Percentiles rank a stretch among this genome's conserved stretches.
Evolutionary conservation across 2,797 vertebrate genomes (phyloP).

Genomic region (Falco biarmicus): DNA sequence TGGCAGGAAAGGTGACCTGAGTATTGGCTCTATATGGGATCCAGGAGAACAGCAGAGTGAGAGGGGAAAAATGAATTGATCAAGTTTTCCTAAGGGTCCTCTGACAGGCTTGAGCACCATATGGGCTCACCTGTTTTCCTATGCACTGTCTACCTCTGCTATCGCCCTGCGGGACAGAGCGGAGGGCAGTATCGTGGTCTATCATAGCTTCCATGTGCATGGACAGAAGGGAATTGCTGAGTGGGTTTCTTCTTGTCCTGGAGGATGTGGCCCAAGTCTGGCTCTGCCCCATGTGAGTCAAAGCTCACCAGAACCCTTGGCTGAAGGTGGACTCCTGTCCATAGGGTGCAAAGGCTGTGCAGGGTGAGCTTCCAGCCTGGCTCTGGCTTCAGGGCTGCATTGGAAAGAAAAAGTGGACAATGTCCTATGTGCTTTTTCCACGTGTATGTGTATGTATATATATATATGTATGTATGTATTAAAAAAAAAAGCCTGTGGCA

Average conservation of each 20-base stretch:
- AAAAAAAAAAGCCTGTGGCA: background rate
- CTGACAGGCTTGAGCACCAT: fast-evolving
- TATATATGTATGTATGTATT: background rate
- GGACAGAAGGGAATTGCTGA: background rate
- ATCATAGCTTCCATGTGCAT: fast-evolving
- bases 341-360: background rate
- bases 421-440: background rate
- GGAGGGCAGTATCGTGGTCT: background rate
- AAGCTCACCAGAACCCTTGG: background rate
- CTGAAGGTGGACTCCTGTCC: background rate
- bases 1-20: background rate
- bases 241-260: background rate
- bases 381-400: too few species aligned
- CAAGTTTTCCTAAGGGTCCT: background rate
- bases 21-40: background rate
- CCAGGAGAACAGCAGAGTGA: background rate
- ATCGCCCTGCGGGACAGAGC: fast-evolving
- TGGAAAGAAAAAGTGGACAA: background rate
- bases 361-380: background rate
- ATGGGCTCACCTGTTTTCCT: background rate
- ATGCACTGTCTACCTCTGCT: background rate
- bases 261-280: background rate
- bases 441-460: fast-evolving
- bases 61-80: fast-evolving
- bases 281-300: fast-evolving